Evolutionary conservation across 2,888 invertebrate genomes (phyloP).

Genomic region (Timema cristinae): DNA sequence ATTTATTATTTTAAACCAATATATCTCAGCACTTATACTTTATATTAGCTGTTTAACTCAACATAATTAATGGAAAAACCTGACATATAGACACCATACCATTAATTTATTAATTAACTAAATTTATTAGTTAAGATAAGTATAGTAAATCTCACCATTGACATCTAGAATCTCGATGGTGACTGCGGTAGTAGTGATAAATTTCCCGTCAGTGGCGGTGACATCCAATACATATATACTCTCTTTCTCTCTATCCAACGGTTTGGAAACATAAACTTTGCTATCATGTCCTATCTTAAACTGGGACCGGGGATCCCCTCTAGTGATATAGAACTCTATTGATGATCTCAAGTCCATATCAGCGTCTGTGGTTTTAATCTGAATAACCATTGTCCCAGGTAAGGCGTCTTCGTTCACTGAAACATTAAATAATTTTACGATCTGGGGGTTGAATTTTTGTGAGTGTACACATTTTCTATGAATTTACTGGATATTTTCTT

Average conservation of each 20-base stretch:
- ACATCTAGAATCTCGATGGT: constrained; percentile 73
- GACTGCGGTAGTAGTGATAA: constrained; percentile 72
- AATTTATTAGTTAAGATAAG: background rate
- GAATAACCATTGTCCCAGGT: constrained; percentile 68
- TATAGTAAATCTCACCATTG: constrained; percentile 55
- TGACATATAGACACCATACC: too few relatives aligned
- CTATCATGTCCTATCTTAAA: constrained; percentile 82
- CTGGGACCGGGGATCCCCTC: constrained; percentile 79
- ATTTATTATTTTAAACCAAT: background rate
- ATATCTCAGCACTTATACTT: background rate
- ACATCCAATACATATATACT: constrained; percentile 71
- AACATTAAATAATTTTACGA: background rate
- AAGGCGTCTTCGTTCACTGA: constrained; percentile 68
- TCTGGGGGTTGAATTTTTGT: too few relatives aligned
- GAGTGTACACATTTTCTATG: too few relatives aligned
- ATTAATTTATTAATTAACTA: too few relatives aligned
- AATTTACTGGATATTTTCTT: too few relatives aligned
- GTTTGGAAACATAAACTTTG: constrained; percentile 76
- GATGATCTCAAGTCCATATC: constrained; percentile 60
- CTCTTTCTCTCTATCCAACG: constrained; percentile 76
- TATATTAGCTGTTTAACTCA: background rate
- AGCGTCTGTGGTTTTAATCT: constrained; percentile 62
- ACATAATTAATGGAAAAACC: too few relatives aligned
- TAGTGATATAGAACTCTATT: constrained; percentile 74
- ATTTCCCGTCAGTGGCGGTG: constrained; percentile 87